Percentiles rank a stretch among this genome's conserved stretches.
Conservation (phyloP, 1,140 invertebrate genomes). For the Archegozetes longisetosus region DNA sequence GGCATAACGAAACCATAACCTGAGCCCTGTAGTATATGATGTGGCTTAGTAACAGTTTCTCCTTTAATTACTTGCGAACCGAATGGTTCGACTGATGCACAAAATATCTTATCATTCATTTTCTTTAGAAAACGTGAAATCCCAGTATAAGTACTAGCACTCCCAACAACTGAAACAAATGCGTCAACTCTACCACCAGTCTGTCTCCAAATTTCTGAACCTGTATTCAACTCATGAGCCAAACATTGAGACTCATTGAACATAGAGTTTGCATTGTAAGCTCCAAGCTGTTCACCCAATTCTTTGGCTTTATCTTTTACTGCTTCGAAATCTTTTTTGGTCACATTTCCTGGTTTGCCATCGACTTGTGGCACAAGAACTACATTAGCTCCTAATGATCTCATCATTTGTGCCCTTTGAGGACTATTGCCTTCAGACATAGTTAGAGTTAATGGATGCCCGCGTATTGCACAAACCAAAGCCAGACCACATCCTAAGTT, state of each 20-base stretch:
- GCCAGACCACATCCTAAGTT: conserved; percentile 18
- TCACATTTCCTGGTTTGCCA: conserved; percentile 16
- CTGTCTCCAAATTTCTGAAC: conserved; percentile 36
- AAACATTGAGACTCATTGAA: conserved; percentile 23
- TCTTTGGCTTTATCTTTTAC: not conserved
- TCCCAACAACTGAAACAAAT: conserved; percentile 23
- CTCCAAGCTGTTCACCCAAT: not conserved
- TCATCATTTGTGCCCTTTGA: conserved; percentile 14
- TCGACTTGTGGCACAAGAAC: conserved; percentile 7
- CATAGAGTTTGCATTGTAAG: conserved; percentile 11
- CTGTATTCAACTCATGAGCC: conserved; percentile 34
- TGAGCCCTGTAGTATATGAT: conserved; percentile 13
- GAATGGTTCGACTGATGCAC: conserved; percentile 10
- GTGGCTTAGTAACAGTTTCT: conserved; percentile 3
- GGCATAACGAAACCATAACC: conserved; percentile 12
- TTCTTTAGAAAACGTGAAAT: conserved; percentile 14
- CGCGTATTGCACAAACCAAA: conserved; percentile 4
- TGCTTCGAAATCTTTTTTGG: conserved; percentile 4
- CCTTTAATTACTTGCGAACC: conserved; percentile 10
- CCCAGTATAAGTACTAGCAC: conserved; percentile 20
- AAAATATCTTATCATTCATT: conserved; percentile 10
- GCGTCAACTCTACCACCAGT: conserved; percentile 26
- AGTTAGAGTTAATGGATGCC: conserved; percentile 12
- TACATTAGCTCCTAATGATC: conserved; percentile 9
- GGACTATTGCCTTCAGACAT: conserved; percentile 17